Evolutionary conservation across 2,113 vertebrate species (phyloP).

Genomic region (Falcunculus frontatus): DNA sequence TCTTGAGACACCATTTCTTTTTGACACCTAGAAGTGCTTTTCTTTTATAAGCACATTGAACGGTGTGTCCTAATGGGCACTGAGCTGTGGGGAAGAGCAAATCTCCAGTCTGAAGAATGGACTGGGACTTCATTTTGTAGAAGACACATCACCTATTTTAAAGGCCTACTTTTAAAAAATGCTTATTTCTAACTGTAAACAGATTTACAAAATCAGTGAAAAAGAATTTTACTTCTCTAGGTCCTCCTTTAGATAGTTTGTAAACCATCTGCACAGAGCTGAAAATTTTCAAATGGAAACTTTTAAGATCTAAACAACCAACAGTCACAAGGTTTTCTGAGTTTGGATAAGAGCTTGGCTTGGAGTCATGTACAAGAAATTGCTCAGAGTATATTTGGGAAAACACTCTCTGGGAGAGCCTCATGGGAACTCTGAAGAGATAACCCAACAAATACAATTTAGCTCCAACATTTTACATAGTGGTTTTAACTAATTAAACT

Average conservation of each 20-base stretch:
- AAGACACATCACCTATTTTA: background rate
- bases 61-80: background rate
- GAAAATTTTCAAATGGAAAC: background rate
- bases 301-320: background rate
- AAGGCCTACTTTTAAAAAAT: background rate
- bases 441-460: background rate
- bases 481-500: background rate
- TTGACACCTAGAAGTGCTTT: background rate
- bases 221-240: background rate
- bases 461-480: fast-evolving
- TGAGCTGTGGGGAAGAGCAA: background rate
- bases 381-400: background rate
- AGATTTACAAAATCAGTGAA: background rate
- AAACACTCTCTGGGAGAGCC: background rate
- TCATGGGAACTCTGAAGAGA: background rate
- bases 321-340: background rate
- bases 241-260: background rate
- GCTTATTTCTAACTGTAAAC: background rate
- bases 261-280: background rate
- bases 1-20: background rate
- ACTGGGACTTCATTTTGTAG: background rate
- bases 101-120: background rate
- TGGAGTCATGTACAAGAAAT: background rate
- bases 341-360: background rate
- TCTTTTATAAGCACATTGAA: background rate